Base-by-base conservation (phyloP, 1,140 invertebrate species). In the Leptinotarsa undecemlineata region DNA sequence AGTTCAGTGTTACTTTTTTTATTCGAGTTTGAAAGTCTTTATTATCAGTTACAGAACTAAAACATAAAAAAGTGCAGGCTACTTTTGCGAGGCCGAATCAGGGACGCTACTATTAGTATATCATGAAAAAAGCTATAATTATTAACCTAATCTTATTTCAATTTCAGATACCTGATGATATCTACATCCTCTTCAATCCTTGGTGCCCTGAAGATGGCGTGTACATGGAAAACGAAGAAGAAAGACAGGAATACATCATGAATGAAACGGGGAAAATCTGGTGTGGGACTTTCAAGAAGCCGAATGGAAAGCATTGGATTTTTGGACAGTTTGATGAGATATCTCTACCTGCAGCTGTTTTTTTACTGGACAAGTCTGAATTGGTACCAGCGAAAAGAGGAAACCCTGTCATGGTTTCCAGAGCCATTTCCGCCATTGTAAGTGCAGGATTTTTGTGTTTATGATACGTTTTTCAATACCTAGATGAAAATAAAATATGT, bases 131-230 rank as follows among this genome's bases (percentile, higher is more conserved):
- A 42, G 33, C 8, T 42, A 5, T 57, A 6, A 57, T 0, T 2
- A 0, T 57, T 6, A 57, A 57, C n/a, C 51, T 57, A 6, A 17
- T 15, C n/a, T 0, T 13, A 57, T 57, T 57, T 19, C 6, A 17
- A 48, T 70, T 48, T 8, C 51, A 78, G 77, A 71, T 76, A 68
- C 77, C 88, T 76, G 87, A 89, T 79, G 89, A 90, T 23, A 87
- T 94, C 73, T 93, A 91, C 82, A 88, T 94, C 33, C 81, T 94
- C 3, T 95, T 95, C 84, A 97, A 97, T 86, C 93, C 93, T 1
- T 96, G 93, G 93, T 91, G 90, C 84, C 60, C 74, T 82, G 90
- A 90, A 71, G 91, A 93, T 82, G 76, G 85, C 4, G 92, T 93
- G 14, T 93, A 90, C 84, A 88, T 94, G 88, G 87, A 89, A 48